These are phyloP conservation scores for Nemoura dubitans DNA, from an alignment of 2,888 invertebrate species.

Conservation along the genomic window DNA sequence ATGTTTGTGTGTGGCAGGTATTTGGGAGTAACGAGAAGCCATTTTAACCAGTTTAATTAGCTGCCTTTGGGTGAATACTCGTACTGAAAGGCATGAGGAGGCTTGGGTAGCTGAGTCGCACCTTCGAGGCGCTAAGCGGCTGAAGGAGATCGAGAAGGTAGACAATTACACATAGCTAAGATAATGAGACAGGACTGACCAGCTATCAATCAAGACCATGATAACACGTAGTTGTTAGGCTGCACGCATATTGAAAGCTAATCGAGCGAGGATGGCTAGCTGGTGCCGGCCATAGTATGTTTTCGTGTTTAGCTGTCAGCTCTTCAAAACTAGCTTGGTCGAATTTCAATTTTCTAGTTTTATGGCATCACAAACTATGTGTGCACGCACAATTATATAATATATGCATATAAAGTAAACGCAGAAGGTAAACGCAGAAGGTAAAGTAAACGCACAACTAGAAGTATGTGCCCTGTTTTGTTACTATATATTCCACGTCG, in stretches of 20 bases:
- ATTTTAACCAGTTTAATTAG: conserved; percentile 3
- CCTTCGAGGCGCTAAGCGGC: not conserved
- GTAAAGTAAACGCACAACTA: too few species aligned
- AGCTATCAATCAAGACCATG: not conserved
- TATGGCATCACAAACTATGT: too few species aligned
- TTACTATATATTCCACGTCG: too few species aligned
- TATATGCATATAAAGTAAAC: too few species aligned
- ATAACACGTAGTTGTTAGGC: not conserved
- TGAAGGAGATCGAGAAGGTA: not conserved
- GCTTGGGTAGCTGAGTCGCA: not conserved
- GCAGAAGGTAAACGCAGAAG: too few species aligned
- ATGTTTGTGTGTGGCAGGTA: not conserved
- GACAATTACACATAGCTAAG: not conserved
- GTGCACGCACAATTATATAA: too few species aligned
- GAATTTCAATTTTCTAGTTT: too few species aligned
- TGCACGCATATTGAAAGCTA: not conserved
- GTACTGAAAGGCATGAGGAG: not conserved
- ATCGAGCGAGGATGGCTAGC: not conserved
- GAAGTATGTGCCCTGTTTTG: too few species aligned
- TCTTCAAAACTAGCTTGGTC: too few species aligned
- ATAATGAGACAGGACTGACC: conserved; percentile 12
- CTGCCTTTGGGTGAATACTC: not conserved
- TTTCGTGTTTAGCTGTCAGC: too few species aligned
- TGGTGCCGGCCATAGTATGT: not conserved
- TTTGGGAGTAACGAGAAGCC: not conserved